These are phyloP conservation scores for Galeopsomyia nigrocyanea DNA, from an alignment of 2,888 invertebrate genomes.

Conservation along the genomic window DNA sequence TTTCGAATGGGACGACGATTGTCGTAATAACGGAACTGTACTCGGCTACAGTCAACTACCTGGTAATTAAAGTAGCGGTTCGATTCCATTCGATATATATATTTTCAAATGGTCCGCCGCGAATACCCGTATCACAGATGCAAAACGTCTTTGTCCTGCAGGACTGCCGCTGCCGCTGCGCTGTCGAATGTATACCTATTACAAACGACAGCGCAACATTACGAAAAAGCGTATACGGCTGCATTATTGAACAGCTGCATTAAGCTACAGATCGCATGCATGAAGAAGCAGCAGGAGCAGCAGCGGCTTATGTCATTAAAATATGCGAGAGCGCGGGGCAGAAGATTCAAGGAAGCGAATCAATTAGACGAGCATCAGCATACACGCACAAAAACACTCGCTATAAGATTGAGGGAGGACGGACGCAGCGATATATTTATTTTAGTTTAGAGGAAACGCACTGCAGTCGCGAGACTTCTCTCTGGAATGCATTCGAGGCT, in stretches of 20 bases:
- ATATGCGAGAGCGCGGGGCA: constrained; percentile 17
- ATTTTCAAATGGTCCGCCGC: neutral
- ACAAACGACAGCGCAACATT: neutral
- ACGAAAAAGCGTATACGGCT: constrained; percentile 30
- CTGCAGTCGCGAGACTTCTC: constrained; percentile 54
- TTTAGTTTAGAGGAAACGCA: constrained; percentile 51
- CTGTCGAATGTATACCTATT: neutral
- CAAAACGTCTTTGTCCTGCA: neutral
- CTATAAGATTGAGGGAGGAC: constrained; percentile 44
- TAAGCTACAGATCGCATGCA: constrained; percentile 10
- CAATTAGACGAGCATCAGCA: constrained; percentile 45
- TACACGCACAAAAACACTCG: too few relatives aligned
- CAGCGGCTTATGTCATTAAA: constrained; percentile 24
- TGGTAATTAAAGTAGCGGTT: constrained; percentile 42
- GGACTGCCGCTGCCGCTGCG: too few relatives aligned
- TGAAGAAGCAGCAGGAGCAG: neutral
- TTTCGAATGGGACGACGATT: constrained; percentile 26
- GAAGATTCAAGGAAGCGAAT: constrained; percentile 28
- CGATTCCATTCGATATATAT: constrained; percentile 13
- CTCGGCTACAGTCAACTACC: constrained; percentile 33
- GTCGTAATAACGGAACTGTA: constrained; percentile 35
- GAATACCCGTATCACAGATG: neutral
- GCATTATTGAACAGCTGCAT: constrained; percentile 37
- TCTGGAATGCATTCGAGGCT: constrained; percentile 66
- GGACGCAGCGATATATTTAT: constrained; percentile 64